Conservation (phyloP, 2,113 vertebrate genomes). For the Tetraodon nigroviridis region DNA sequence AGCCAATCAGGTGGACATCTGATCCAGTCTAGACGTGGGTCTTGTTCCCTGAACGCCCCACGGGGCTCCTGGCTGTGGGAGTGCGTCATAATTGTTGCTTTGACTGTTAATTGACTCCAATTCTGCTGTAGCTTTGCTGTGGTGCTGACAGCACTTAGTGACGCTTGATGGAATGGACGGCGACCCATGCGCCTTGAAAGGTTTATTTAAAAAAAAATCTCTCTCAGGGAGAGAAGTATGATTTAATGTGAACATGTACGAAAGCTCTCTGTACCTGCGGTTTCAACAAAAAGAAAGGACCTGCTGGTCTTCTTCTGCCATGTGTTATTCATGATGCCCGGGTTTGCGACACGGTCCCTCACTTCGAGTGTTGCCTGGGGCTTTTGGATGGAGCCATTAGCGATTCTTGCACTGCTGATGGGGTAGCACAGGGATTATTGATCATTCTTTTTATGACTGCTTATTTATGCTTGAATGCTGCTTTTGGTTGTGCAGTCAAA, state of each 20-base stretch:
- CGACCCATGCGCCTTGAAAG: too few relatives aligned
- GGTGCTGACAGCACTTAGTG: not conserved
- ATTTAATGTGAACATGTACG: too few relatives aligned
- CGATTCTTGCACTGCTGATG: too few relatives aligned
- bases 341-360: constrained; percentile 16
- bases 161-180: not conserved
- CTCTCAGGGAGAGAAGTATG: not conserved
- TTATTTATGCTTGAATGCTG: not conserved
- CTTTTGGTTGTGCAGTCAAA: not conserved
- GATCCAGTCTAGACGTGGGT: too few relatives aligned
- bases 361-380: constrained; percentile 12
- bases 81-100: constrained; percentile 12
- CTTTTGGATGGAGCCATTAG: constrained; percentile 12
- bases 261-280: too few relatives aligned
- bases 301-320: constrained; percentile 21
- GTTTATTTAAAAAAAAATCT: not conserved
- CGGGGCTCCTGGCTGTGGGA: not conserved
- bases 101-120: not conserved
- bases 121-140: not conserved
- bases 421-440: too few relatives aligned
- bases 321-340: constrained; percentile 50
- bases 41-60: not conserved
- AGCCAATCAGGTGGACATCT: too few relatives aligned
- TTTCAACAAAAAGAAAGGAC: not conserved
- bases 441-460: too few relatives aligned